Conservation (phyloP, 2,888 invertebrate genomes). For the Dilophus febrilis region DNA sequence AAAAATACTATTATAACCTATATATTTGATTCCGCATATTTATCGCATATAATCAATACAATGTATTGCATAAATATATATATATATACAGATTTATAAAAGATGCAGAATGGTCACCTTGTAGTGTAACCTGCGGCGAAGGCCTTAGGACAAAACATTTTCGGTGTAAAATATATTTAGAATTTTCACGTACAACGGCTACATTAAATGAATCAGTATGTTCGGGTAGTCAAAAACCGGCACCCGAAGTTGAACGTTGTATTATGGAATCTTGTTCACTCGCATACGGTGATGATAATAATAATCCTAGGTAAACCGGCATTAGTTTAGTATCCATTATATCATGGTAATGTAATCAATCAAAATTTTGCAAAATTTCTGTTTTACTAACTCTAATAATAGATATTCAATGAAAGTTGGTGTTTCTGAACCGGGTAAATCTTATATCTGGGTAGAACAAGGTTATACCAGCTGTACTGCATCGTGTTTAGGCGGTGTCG, state of each 20-base stretch:
- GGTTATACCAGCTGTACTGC: conserved; percentile 89
- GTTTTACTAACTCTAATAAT: no score
- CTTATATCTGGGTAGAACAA: conserved; percentile 76
- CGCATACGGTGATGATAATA: conserved; percentile 37
- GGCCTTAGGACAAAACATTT: conserved; percentile 73
- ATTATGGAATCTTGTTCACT: conserved; percentile 58
- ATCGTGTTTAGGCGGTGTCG: conserved; percentile 75
- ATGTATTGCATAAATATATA: not conserved
- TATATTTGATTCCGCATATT: no score
- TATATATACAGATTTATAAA: conserved; percentile 68
- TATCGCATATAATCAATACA: no score
- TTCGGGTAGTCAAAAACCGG: conserved; percentile 59
- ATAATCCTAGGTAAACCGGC: conserved; percentile 23
- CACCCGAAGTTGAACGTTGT: conserved; percentile 66
- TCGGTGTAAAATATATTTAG: conserved; percentile 87
- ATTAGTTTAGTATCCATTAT: no score
- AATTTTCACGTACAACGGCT: conserved; percentile 77
- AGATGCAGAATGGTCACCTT: conserved; percentile 76
- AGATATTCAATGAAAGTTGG: conserved; percentile 43
- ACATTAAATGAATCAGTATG: conserved; percentile 78
- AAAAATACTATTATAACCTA: no score
- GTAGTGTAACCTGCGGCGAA: conserved; percentile 82
- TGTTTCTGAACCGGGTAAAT: conserved; percentile 57
- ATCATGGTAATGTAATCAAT: no score
- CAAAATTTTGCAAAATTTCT: no score